A percentile compares a stretch with the other conserved stretches of the same genome.
These are phyloP conservation scores for Cottus gobio DNA, from an alignment of 2,113 vertebrate species.

Conservation along the genomic window DNA sequence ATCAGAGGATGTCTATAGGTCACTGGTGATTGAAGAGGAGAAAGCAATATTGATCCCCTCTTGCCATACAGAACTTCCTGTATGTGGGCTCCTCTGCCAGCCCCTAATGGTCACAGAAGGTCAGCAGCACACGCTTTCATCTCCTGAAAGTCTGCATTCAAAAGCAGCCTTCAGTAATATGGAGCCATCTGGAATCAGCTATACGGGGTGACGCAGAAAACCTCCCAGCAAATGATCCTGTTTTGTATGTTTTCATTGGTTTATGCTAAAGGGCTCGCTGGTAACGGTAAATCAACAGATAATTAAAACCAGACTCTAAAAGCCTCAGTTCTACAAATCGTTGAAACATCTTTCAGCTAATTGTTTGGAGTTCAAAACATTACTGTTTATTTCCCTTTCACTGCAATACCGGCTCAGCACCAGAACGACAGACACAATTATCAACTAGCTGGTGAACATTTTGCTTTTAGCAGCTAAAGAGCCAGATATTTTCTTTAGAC, in stretches of 20 bases:
- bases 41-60: conserved; percentile 8
- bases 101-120: conserved; percentile 34
- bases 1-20: conserved; percentile 14
- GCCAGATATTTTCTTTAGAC: neutral
- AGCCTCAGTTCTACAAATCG: neutral
- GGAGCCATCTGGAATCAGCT: neutral
- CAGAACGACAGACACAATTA: neutral
- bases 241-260: neutral
- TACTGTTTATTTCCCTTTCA: neutral
- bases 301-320: neutral
- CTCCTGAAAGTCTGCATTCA: neutral
- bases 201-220: neutral
- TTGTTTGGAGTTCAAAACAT: neutral
- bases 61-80: neutral
- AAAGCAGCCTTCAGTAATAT: conserved; percentile 11
- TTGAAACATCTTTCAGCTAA: neutral
- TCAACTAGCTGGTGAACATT: neutral
- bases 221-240: neutral
- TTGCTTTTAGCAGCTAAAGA: neutral
- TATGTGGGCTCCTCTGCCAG: neutral
- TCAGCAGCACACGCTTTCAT: conserved; percentile 26
- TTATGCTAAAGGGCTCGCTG: neutral
- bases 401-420: neutral
- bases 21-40: neutral
- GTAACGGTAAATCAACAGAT: neutral